Evolutionary conservation across 37 sponge, comb jelly and placozoan species (phyloP).

Genomic region (Agelas oroides): DNA sequence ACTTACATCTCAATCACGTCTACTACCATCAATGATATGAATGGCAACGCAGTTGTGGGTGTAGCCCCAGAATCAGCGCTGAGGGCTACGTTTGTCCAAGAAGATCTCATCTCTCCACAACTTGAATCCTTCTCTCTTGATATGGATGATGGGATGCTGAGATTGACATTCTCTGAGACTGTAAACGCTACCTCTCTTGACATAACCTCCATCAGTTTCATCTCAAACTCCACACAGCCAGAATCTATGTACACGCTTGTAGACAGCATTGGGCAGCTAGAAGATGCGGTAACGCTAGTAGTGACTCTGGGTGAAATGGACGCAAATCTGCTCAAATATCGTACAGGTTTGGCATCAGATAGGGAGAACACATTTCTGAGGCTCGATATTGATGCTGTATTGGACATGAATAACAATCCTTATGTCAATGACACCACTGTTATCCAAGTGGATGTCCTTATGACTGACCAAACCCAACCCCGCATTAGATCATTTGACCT

Average conservation of each 20-base stretch:
- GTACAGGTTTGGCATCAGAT: constrained; percentile 46
- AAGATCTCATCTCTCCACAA: constrained; percentile 71
- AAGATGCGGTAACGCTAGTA: constrained; percentile 40
- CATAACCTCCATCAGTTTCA: constrained; percentile 46
- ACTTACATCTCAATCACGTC: constrained; percentile 76
- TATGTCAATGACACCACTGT: constrained; percentile 36
- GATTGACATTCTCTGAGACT: constrained; percentile 86
- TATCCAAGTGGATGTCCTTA: constrained; percentile 23
- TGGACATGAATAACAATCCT: constrained; percentile 78
- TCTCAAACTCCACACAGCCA: constrained; percentile 27
- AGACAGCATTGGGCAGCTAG: constrained; percentile 8
- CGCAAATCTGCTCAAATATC: constrained; percentile 76
- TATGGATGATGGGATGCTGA: constrained; percentile 73
- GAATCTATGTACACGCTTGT: constrained; percentile 41
- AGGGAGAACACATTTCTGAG: constrained; percentile 55
- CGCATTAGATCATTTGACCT: constrained; percentile 50
- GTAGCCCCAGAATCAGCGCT: constrained; percentile 28
- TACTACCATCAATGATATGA: constrained; percentile 75
- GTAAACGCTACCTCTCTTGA: constrained; percentile 76
- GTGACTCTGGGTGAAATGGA: constrained; percentile 70
- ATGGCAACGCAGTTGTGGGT: constrained; percentile 48
- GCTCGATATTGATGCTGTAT: constrained; percentile 36
- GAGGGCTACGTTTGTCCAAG: constrained; percentile 17
- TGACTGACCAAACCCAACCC: constrained; percentile 60
- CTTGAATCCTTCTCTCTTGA: constrained; percentile 74